A percentile compares a stretch with the other conserved stretches of the same genome.
phyloP scores from a whole-genome alignment of 2,888 invertebrate genomes.

The Cyaniris semiargus region DNA sequence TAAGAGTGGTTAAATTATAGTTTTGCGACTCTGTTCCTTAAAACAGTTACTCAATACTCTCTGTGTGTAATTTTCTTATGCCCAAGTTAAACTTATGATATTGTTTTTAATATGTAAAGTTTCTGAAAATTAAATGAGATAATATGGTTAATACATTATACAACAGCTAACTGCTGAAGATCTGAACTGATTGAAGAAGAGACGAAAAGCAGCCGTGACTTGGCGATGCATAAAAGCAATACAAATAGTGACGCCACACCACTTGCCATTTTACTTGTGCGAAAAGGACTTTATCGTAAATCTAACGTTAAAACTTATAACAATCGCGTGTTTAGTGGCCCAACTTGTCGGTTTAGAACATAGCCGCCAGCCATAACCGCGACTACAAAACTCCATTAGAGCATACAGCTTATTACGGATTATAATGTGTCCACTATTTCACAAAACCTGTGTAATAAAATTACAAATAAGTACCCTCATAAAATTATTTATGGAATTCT shows the following conservation, averaged over 20 bases:
- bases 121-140: neutral
- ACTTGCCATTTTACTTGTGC: neutral
- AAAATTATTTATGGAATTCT: slow-evolving; percentile 2
- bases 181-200: neutral
- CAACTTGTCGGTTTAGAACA: slow-evolving; percentile 40
- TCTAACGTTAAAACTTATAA: neutral
- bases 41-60: neutral
- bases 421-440: slow-evolving; percentile 5
- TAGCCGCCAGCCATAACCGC: slow-evolving; percentile 45
- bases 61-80: neutral
- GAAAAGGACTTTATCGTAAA: neutral
- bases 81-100: no score
- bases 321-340: slow-evolving; percentile 45
- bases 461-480: slow-evolving; percentile 3
- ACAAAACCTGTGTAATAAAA: neutral
- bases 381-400: slow-evolving; percentile 65
- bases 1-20: slow-evolving; percentile 29
- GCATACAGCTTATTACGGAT: slow-evolving; percentile 25
- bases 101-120: no score
- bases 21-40: neutral
- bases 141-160: neutral
- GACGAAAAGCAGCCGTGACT: no score
- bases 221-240: no score
- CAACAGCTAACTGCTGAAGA: neutral
- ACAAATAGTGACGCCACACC: no score